phyloP scores from a whole-genome alignment of 2,797 vertebrate genomes.

The Limnodromus scolopaceus region DNA sequence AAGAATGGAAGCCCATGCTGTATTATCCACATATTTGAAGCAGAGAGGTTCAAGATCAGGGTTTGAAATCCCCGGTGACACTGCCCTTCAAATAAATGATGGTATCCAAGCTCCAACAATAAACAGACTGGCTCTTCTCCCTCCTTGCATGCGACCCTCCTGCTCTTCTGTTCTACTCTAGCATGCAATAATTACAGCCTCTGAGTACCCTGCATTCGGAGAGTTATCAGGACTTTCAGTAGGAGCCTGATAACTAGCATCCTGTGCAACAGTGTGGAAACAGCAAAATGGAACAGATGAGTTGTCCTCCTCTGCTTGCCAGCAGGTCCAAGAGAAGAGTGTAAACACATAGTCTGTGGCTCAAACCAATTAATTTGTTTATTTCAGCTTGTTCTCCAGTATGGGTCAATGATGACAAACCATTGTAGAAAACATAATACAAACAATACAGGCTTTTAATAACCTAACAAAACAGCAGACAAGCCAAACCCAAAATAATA shows the following conservation, averaged over 20 bases:
- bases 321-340: slow-evolving; percentile 22
- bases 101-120: background rate
- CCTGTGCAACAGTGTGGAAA: background rate
- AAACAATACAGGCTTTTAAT: slow-evolving; percentile 23
- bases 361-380: slow-evolving; percentile 50
- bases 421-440: background rate
- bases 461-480: background rate
- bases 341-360: slow-evolving; percentile 12
- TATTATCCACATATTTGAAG: background rate
- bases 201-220: background rate
- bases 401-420: slow-evolving; percentile 22
- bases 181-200: background rate
- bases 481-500: background rate
- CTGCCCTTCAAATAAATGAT: background rate
- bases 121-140: background rate
- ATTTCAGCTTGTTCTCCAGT: slow-evolving; percentile 8
- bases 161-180: background rate
- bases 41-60: background rate
- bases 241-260: background rate
- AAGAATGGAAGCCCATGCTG: background rate
- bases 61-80: background rate
- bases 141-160: background rate
- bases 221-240: background rate
- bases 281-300: slow-evolving; percentile 44
- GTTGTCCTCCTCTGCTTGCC: slow-evolving; percentile 22